phyloP scores from a whole-genome alignment of 1,140 invertebrate species.

The Solenopsis invicta region DNA sequence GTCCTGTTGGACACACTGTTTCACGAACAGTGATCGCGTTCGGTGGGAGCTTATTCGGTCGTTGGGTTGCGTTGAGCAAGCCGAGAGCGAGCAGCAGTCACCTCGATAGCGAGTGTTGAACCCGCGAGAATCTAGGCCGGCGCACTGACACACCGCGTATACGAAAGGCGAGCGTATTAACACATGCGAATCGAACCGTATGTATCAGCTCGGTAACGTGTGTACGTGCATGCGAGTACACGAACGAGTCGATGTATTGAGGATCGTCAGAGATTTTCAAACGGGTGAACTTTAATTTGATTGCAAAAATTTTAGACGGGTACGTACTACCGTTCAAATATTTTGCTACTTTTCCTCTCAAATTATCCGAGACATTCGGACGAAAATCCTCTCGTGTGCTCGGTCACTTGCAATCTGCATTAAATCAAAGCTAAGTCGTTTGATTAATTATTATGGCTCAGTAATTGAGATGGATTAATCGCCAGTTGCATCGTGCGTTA shows the following conservation, averaged over 20 bases:
- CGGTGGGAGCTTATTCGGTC: conserved; percentile 80
- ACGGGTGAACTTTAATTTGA: not conserved
- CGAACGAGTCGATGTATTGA: conserved; percentile 29
- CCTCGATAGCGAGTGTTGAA: conserved; percentile 87
- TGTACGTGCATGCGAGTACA: conserved; percentile 66
- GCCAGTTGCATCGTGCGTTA: conserved; percentile 47
- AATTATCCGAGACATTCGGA: not conserved
- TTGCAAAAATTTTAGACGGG: conserved; percentile 26
- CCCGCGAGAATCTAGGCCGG: conserved; percentile 86
- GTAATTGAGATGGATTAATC: conserved; percentile 70
- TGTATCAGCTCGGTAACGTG: conserved; percentile 28
- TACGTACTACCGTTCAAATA: no score
- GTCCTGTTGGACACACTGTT: conserved; percentile 69
- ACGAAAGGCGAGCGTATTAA: conserved; percentile 76
- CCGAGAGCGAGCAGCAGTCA: conserved; percentile 84
- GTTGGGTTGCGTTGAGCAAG: conserved; percentile 84
- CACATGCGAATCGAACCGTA: conserved; percentile 66
- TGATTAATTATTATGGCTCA: conserved; percentile 22
- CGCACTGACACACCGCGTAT: conserved; percentile 78
- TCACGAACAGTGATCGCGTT: conserved; percentile 67
- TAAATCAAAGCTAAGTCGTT: conserved; percentile 2
- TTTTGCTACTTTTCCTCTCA: not conserved
- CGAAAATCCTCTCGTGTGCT: not conserved
- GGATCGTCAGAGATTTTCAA: conserved; percentile 41
- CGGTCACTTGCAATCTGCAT: not conserved